Evolutionary conservation across 2,888 invertebrate genomes (phyloP), one percentile per base, ranked within the genome.

Genomic region (Leptothorax acervorum): DNA sequence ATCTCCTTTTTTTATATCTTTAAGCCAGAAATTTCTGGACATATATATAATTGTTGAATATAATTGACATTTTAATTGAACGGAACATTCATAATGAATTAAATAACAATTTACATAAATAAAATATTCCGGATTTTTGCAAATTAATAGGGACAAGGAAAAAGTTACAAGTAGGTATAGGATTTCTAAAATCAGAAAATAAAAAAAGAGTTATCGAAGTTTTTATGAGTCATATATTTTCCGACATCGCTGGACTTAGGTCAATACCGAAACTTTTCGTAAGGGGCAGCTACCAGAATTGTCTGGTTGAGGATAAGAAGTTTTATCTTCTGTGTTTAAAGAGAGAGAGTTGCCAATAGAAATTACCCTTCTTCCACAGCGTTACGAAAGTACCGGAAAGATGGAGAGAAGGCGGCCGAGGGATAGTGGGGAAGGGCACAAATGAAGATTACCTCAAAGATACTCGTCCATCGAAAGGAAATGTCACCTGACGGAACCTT

Each of bases 401-500:
- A 11, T 23, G 35, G 28, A 55, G 12, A 60, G 18, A 78, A 15
- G 12, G 31, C 31, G 48, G 31, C 28, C 31, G 73, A 39, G 0
- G 5, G 28, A 45, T 55, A 53, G 62, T 48, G 78, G 63, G 65
- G 65, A 63, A 84, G 60, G 57, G 78, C 76, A 81, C 65, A 51
- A 71, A 62, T 74, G 74, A 84, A 57, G 39, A 66, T 42, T 68
- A 53, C 28, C 65, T 84, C 66, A 60, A 83, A 85, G 85, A 83
- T 75, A 82, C 68, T 28, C 81, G 63, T 70, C 12, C 12, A 12
- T 76, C 53, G 76, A 45, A 71, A 65, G 57, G 48, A 86, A 79
- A 66, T 86, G 81, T 65, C 79, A 89, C 89, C 88, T 87, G 88
- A 73, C 85, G 87, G 87, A 90, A 92, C 91, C 90, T 92, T 88